phyloP scores from a whole-genome alignment of 1,140 invertebrate species.

The Archegozetes longisetosus region DNA sequence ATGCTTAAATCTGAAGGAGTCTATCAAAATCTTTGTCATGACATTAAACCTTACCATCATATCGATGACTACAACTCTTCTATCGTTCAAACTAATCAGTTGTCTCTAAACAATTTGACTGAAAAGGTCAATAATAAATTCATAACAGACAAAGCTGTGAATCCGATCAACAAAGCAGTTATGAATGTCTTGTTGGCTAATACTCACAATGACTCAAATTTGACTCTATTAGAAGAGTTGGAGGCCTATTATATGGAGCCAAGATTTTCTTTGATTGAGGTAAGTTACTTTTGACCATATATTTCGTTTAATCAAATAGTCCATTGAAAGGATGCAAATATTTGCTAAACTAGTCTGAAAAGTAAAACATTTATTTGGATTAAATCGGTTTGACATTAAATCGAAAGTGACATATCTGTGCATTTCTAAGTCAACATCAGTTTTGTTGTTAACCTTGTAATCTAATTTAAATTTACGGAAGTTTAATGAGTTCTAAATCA shows the following conservation, averaged over 20 bases:
- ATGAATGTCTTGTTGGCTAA: not conserved
- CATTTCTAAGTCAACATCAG: too few species aligned
- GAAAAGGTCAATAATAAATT: not conserved
- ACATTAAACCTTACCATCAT: not conserved
- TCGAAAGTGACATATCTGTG: too few species aligned
- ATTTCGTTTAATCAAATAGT: too few species aligned
- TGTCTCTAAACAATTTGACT: not conserved
- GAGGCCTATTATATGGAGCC: not conserved
- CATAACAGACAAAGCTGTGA: not conserved
- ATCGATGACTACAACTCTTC: not conserved
- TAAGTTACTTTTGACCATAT: too few species aligned
- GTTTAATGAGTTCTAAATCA: too few species aligned
- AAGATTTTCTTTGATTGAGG: not conserved
- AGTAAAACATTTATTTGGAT: too few species aligned
- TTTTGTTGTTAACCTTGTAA: too few species aligned
- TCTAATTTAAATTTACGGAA: too few species aligned
- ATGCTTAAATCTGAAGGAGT: constrained; percentile 22
- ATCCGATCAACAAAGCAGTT: not conserved
- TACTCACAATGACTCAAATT: not conserved
- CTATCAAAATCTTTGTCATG: constrained; percentile 16
- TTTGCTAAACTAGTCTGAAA: too few species aligned
- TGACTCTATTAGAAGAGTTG: not conserved
- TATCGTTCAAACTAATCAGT: not conserved
- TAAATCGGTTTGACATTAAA: too few species aligned
- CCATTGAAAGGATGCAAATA: too few species aligned